Percentiles rank a stretch among this genome's conserved stretches.
Evolutionary conservation across 2,797 vertebrate species (phyloP).

Genomic region (Smutsia temminckii): DNA sequence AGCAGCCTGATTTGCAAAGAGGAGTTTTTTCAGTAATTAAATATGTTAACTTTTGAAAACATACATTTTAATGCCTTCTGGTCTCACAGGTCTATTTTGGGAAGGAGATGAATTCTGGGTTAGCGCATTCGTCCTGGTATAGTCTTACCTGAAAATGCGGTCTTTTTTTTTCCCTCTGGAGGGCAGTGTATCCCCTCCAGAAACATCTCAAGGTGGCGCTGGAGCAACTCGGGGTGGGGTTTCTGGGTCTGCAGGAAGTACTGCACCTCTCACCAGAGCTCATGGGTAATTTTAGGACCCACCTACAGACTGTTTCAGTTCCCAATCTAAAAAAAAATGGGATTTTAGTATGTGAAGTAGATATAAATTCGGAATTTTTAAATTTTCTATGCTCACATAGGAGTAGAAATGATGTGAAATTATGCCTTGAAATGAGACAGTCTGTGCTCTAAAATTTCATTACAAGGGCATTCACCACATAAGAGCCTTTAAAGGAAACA

Average conservation of each 20-base stretch:
- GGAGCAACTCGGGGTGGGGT: neutral
- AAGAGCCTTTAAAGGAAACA: neutral
- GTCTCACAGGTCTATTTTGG: neutral
- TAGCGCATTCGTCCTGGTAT: rapidly evolving
- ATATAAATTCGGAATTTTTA: neutral
- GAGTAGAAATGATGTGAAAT: neutral
- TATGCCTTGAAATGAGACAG: neutral
- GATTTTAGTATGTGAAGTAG: neutral
- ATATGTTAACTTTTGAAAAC: neutral
- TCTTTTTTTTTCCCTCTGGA: constrained; percentile 34
- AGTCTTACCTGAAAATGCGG: neutral
- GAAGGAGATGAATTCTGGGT: neutral
- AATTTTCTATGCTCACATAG: neutral
- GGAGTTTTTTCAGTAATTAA: neutral
- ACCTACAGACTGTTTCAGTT: neutral
- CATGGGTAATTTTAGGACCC: neutral
- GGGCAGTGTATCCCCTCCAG: neutral
- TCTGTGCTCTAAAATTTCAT: no score
- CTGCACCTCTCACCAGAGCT: neutral
- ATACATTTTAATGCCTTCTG: neutral
- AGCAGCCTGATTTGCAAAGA: neutral
- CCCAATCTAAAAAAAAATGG: neutral
- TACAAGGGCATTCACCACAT: rapidly evolving
- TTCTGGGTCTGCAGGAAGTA: neutral
- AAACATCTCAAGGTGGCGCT: neutral